Conservation (phyloP, 2,888 invertebrate genomes). For the Hipparchia semele region DNA sequence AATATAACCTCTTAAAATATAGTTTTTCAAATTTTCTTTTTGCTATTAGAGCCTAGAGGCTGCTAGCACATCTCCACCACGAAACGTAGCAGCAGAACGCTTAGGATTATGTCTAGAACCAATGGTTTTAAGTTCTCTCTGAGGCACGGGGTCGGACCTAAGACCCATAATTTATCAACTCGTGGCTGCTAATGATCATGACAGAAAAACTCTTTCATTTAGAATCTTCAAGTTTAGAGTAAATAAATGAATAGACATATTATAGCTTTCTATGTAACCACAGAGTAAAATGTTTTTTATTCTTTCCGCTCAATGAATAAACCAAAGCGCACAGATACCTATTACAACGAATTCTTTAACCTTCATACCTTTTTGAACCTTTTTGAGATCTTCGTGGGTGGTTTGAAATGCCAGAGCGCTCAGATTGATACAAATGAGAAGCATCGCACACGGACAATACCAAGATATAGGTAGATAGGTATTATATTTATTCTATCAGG, state of each 20-base stretch:
- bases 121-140: too few relatives aligned
- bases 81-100: too few relatives aligned
- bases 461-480: too few relatives aligned
- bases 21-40: too few relatives aligned
- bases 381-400: not conserved
- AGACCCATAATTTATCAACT: too few relatives aligned
- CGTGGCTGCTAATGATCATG: too few relatives aligned
- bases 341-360: not conserved
- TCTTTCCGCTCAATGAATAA: not conserved
- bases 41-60: too few relatives aligned
- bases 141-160: too few relatives aligned
- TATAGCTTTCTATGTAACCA: not conserved
- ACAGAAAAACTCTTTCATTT: too few relatives aligned
- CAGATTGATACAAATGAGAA: not conserved
- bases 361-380: not conserved
- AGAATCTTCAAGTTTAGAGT: not conserved
- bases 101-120: not conserved
- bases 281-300: not conserved
- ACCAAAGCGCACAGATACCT: not conserved
- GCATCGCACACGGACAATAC: not conserved
- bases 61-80: too few relatives aligned
- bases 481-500: not conserved
- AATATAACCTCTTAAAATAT: not conserved
- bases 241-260: not conserved
- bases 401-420: not conserved